Percentiles rank a stretch among this genome's conserved stretches.
Evolutionary conservation across 2,797 vertebrate genomes (phyloP).

Genomic region (Lacerta bilineata): DNA sequence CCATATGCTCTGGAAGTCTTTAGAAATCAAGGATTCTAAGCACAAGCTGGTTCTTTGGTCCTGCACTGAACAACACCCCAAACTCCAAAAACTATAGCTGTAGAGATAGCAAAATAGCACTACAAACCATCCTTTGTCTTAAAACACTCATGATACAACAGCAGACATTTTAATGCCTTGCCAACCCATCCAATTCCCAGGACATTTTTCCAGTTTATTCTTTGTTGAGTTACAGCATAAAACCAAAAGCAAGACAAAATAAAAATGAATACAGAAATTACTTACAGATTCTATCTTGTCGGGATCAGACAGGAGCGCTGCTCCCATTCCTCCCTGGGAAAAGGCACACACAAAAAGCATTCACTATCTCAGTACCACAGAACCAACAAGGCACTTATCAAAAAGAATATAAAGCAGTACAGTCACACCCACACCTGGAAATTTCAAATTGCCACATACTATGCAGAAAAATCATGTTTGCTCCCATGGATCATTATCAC

Average conservation of each 20-base stretch:
- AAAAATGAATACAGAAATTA: slow-evolving; percentile 26
- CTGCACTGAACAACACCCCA: background rate
- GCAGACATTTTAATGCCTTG: background rate
- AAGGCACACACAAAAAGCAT: slow-evolving; percentile 26
- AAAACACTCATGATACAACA: background rate
- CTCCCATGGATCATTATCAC: background rate
- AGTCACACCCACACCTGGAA: background rate
- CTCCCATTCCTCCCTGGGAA: slow-evolving; percentile 96
- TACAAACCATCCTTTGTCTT: background rate
- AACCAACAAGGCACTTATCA: too few species aligned
- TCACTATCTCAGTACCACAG: background rate
- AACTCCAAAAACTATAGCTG: background rate
- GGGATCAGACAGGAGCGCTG: slow-evolving; percentile 91
- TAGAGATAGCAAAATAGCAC: background rate
- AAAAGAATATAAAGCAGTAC: background rate
- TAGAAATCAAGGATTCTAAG: background rate
- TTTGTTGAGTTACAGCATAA: background rate
- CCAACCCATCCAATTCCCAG: background rate
- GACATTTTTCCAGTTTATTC: background rate
- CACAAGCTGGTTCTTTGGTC: background rate
- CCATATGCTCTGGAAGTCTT: background rate
- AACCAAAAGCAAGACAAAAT: background rate
- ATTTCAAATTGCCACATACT: background rate
- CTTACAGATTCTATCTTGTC: slow-evolving; percentile 95
- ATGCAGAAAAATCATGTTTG: background rate